Percentiles rank a stretch among this genome's conserved stretches.
Evolutionary conservation across 2,113 vertebrate species (phyloP).

Genomic region (Psilopsiagon aymara): DNA sequence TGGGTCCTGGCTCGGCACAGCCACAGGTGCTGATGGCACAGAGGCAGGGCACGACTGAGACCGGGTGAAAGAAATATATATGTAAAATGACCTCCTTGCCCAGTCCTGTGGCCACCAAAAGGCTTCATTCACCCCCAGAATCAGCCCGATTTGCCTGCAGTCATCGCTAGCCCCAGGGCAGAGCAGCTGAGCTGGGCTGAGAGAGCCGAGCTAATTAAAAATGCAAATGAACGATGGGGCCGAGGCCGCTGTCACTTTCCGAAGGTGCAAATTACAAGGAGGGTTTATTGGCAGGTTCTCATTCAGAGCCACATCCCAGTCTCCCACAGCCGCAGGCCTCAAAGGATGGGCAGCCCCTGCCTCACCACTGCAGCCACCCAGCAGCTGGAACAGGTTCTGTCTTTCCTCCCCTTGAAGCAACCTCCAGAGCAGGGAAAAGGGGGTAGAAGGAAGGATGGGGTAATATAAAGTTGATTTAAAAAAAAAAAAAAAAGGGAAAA

Average conservation of each 20-base stretch:
- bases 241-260: conserved; percentile 34
- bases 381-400: background rate
- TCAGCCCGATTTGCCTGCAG: background rate
- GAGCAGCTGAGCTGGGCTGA: conserved; percentile 8
- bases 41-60: background rate
- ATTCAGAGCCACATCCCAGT: background rate
- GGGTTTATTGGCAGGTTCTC: conserved; percentile 25
- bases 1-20: rapidly evolving
- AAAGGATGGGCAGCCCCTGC: background rate
- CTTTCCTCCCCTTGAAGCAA: background rate
- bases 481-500: background rate
- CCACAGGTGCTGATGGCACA: background rate
- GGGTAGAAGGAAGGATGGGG: background rate
- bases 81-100: background rate
- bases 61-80: background rate
- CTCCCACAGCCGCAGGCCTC: background rate
- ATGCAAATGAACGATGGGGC: conserved; percentile 65
- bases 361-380: rapidly evolving
- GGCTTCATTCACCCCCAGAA: background rate
- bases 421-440: background rate
- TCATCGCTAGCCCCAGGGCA: background rate
- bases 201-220: conserved; percentile 70
- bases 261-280: conserved; percentile 53
- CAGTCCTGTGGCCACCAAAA: background rate
- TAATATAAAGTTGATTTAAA: background rate